Percentiles rank a stretch among this genome's conserved stretches.
These are phyloP conservation scores for Anoura caudifer DNA, from an alignment of 2,113 vertebrate genomes.

Conservation along the genomic window DNA sequence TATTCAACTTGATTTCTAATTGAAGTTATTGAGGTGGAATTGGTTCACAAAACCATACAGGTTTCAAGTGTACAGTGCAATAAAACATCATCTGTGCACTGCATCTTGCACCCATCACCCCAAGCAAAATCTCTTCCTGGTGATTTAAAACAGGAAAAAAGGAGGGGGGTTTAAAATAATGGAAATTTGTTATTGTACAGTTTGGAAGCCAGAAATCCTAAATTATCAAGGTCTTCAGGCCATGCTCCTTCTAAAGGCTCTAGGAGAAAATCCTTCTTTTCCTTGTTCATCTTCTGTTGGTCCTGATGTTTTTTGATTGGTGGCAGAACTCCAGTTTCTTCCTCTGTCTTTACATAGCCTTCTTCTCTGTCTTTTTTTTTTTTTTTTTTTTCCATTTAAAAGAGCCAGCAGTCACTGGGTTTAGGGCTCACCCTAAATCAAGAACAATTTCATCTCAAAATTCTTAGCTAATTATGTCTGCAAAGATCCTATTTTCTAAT, in stretches of 20 bases:
- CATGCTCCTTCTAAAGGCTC: background rate
- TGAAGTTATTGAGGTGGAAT: no score
- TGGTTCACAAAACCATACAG: no score
- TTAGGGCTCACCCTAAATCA: background rate
- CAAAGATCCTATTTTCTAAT: no score
- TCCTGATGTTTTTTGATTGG: no score
- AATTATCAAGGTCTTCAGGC: background rate
- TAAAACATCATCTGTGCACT: no score
- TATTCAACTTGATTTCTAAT: no score
- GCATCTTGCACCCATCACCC: no score
- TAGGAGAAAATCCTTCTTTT: background rate
- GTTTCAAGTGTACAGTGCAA: no score
- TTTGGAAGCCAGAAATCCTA: background rate
- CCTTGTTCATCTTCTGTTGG: no score
- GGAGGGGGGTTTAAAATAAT: background rate
- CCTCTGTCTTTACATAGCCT: background rate
- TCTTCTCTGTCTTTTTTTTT: background rate
- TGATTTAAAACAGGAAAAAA: no score
- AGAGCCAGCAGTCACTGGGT: background rate
- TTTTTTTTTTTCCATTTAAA: slow-evolving; percentile 21
- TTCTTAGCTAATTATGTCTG: no score
- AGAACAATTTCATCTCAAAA: background rate
- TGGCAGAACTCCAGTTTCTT: no score
- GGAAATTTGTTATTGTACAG: background rate
- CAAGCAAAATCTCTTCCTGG: background rate